Percentiles rank a stretch among this genome's conserved stretches.
phyloP scores from a whole-genome alignment of 1,140 invertebrate genomes.

The Laupala kohalensis region DNA sequence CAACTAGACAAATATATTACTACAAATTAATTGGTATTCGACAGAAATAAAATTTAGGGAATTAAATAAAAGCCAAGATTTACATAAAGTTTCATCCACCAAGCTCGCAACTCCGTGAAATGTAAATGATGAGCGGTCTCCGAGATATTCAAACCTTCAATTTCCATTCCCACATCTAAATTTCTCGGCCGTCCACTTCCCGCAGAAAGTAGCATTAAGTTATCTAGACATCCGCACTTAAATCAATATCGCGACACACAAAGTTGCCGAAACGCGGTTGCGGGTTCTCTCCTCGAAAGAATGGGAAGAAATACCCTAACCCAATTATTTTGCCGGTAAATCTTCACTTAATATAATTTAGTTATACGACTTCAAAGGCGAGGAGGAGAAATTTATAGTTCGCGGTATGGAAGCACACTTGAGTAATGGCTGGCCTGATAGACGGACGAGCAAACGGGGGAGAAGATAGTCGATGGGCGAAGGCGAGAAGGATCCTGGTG shows the following conservation, averaged over 20 bases:
- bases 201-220: background rate
- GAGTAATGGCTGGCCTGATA: background rate
- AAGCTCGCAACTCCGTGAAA: too few relatives aligned
- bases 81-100: too few relatives aligned
- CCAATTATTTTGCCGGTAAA: background rate
- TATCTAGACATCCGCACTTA: background rate
- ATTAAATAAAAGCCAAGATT: too few relatives aligned
- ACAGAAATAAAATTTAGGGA: too few relatives aligned
- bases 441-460: background rate
- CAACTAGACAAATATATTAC: too few relatives aligned
- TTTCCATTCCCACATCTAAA: too few relatives aligned
- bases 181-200: too few relatives aligned
- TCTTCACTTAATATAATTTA: background rate
- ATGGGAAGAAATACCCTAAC: background rate
- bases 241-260: background rate
- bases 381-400: background rate
- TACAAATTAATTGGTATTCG: too few relatives aligned
- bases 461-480: background rate
- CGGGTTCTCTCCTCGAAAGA: background rate
- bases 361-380: background rate
- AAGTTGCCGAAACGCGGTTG: background rate
- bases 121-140: too few relatives aligned
- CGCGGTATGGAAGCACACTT: background rate
- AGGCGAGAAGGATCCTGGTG: too few relatives aligned
- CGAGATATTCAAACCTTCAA: too few relatives aligned